Evolutionary conservation across 1,140 invertebrate genomes (phyloP).

Genomic region (Portunus trituberculatus): DNA sequence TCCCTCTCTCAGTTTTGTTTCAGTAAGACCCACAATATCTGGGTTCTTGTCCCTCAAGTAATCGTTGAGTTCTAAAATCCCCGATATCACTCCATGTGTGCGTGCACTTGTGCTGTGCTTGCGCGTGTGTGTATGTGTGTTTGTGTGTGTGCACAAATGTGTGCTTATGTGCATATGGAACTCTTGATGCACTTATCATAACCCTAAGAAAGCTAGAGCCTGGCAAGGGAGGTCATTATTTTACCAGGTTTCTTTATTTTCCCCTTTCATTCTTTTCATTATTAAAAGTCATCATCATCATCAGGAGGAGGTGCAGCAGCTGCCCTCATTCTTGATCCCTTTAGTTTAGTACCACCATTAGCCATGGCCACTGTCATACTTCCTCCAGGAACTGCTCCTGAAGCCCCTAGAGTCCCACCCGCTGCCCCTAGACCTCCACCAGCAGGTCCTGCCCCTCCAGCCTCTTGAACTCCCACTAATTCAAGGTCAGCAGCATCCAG

Average conservation of each 20-base stretch:
- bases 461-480: conserved; percentile 36
- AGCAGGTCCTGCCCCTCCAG: conserved; percentile 42
- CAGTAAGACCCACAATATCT: no score
- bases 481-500: conserved; percentile 57
- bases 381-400: conserved; percentile 41
- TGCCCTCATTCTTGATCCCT: conserved; percentile 50
- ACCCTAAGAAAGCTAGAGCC: no score
- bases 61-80: no score
- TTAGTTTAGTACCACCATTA: conserved; percentile 48
- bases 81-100: no score
- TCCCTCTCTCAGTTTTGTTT: no score
- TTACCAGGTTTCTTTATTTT: background rate
- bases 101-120: no score
- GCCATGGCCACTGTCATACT: conserved; percentile 47
- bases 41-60: no score
- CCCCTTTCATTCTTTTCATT: background rate
- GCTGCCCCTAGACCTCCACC: conserved; percentile 2
- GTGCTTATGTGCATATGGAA: no score
- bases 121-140: no score
- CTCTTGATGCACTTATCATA: no score
- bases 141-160: no score
- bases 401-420: conserved; percentile 36
- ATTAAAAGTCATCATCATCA: conserved; percentile 55
- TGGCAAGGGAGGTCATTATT: no score
- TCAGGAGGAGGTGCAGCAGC: conserved; percentile 41